Conservation (phyloP, 2,888 invertebrate species). For the Lasius fuliginosus region DNA sequence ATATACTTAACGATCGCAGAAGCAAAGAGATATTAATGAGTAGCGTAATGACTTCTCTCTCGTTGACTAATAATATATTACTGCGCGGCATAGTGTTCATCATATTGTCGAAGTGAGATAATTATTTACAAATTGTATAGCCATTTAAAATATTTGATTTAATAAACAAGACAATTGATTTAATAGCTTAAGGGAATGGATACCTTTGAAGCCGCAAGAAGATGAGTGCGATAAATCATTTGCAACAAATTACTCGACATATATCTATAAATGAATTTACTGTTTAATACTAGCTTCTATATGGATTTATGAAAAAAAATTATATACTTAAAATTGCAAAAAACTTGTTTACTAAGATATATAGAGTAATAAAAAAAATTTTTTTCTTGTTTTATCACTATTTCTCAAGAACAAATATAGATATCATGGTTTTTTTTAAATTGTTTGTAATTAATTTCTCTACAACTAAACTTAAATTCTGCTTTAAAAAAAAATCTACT, state of each 20-base stretch:
- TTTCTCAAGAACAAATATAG: too few species aligned
- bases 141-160: neutral
- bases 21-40: slow-evolving; percentile 70
- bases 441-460: too few species aligned
- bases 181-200: neutral
- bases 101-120: neutral
- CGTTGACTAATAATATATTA: neutral
- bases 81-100: neutral
- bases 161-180: neutral
- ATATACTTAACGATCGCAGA: slow-evolving; percentile 49
- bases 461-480: too few species aligned
- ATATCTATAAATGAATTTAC: neutral
- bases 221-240: neutral
- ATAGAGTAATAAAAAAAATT: too few species aligned
- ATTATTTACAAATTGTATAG: neutral
- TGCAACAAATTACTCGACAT: neutral
- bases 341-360: too few species aligned
- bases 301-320: neutral
- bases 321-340: neutral
- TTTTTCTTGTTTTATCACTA: too few species aligned
- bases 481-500: too few species aligned
- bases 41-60: slow-evolving; percentile 64
- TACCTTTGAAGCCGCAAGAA: neutral
- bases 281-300: neutral
- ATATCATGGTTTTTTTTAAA: too few species aligned